Base-by-base conservation (phyloP, 2,797 vertebrate genomes). In the Allobates femoralis region DNA sequence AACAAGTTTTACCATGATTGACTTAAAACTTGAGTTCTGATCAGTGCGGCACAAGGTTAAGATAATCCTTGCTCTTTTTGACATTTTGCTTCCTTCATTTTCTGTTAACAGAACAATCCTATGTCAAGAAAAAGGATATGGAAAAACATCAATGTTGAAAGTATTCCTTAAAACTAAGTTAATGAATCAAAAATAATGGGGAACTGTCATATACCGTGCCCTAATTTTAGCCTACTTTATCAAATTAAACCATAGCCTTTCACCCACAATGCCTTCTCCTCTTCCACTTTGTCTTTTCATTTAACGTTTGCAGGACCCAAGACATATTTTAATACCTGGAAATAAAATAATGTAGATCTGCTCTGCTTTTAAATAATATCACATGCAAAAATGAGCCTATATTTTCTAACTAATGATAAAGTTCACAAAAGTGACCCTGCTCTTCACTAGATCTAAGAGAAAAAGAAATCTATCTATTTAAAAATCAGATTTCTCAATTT, bases 151-250 rank as follows among this genome's bases (percentile, higher is more conserved):
- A 26, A 86, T 41, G 92, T 93, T 93, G 90, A 94, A 94, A 93
- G 89, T 89, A 90, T 94, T 93, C 90, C 92, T 88, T 91, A 89
- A 92, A 92, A 91, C 89, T 84, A 89, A 90, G 56, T 91, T 93
- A 94, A 93, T 93, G 92, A 91, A 90, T 92, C 89, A 93, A 94
- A 88, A 94, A 94, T 94, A 94, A 94, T 94, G 90, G 94, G 91
- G 89, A 94, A 91, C 90, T 92, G 90, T 91, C 92, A 64, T 90
- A 94, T 92, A 91, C 80, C 84, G 79, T 84, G 84, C 78, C 89
- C 91, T 93, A 92, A 95, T 95, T 95, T 94, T 94, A 94, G 94
- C 90, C 91, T 88, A 89, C 85, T 94, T 94, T 92, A 84, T 83
- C 91, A 93, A 93, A 93, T 92, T 90, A 92, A 93, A 91, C 87